These are phyloP conservation scores for Atherinomorus stipes DNA, from an alignment of 2,113 vertebrate genomes.

Conservation along the genomic window DNA sequence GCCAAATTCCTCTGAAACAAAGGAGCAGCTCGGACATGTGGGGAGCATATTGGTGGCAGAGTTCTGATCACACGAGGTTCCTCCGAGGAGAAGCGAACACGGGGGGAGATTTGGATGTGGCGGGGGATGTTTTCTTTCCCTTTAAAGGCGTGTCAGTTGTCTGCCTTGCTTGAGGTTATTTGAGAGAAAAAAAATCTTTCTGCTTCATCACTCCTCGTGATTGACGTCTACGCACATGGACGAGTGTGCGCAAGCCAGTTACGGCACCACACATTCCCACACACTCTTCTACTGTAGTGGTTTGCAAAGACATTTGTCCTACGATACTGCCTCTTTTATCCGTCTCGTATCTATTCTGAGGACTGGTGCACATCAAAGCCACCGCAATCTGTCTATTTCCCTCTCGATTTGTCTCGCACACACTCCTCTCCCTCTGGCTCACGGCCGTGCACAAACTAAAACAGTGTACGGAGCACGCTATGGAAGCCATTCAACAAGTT, in stretches of 20 bases:
- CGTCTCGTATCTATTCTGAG: slow-evolving; percentile 73
- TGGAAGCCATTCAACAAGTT: slow-evolving; percentile 22
- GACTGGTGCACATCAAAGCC: slow-evolving; percentile 73
- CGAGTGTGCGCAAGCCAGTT: slow-evolving; percentile 58
- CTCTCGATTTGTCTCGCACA: slow-evolving; percentile 67
- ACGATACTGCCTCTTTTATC: slow-evolving; percentile 49
- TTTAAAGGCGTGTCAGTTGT: slow-evolving; percentile 73
- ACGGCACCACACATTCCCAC: slow-evolving; percentile 20
- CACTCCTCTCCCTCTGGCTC: slow-evolving; percentile 18
- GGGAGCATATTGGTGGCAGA: slow-evolving; percentile 76
- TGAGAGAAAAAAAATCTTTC: slow-evolving; percentile 58
- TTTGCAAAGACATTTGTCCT: slow-evolving; percentile 69
- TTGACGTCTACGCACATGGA: slow-evolving; percentile 74
- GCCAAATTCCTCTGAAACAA: slow-evolving; percentile 59
- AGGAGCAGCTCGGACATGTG: slow-evolving; percentile 74
- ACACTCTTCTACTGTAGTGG: slow-evolving; percentile 63
- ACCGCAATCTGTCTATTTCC: slow-evolving; percentile 76
- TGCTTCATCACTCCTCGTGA: slow-evolving; percentile 69
- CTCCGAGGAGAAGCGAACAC: slow-evolving; percentile 54
- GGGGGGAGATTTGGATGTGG: slow-evolving; percentile 78
- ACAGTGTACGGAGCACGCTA: slow-evolving; percentile 63
- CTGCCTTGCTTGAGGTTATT: slow-evolving; percentile 57
- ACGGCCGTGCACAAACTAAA: slow-evolving; percentile 67
- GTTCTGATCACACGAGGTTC: slow-evolving; percentile 64
- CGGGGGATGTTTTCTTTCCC: slow-evolving; percentile 73